Evolutionary conservation across 2,888 invertebrate species (phyloP), one percentile per base, ranked within the genome.

Genomic region (Idaea straminata): DNA sequence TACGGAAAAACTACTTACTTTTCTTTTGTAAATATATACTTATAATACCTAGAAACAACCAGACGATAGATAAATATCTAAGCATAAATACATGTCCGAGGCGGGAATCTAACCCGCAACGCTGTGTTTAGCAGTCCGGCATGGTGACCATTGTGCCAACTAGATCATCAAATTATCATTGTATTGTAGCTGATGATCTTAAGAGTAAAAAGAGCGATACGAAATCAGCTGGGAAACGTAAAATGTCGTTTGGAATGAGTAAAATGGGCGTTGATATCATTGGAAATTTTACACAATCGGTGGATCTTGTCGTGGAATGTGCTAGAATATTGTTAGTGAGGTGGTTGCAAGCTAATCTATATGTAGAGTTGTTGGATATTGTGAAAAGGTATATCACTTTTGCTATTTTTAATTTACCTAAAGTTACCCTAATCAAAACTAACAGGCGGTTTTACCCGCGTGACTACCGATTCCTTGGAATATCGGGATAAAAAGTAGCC

Each of bases 281-380:
- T 0, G 80, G 73, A 5, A 87, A 89, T 66, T 89, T 88, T 65
- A 84, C 73, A 62, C 85, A 86, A 71, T 76, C 85, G 0, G 15
- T 88, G 0, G 82, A 84, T 35, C 72, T 91, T 7, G 83, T 89
- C 57, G 82, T 77, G 0, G 86, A 91, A 15, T 88, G 85, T 67
- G 86, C 87, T 0, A 82, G 91, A 61, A 67, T 87, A 2, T 65
- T 88, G 38, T 80, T 86, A 61, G 82, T 87, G 34, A 73, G 87
- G 66, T 90, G 91, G 91, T 64, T 91, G 34, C 87, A 90, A 69
- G 83, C 82, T 0, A 85, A 85, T 59, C 72, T 91, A 35, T 67
- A 87, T 63, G 87, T 83, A 63, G 83, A 86, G 61, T 77, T 91
- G 0, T 75, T 88, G 15, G 68, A 74, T 59, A 67, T 84, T 25